Conservation (phyloP, 2,113 vertebrate genomes). For the Ciconia boyciana region DNA sequence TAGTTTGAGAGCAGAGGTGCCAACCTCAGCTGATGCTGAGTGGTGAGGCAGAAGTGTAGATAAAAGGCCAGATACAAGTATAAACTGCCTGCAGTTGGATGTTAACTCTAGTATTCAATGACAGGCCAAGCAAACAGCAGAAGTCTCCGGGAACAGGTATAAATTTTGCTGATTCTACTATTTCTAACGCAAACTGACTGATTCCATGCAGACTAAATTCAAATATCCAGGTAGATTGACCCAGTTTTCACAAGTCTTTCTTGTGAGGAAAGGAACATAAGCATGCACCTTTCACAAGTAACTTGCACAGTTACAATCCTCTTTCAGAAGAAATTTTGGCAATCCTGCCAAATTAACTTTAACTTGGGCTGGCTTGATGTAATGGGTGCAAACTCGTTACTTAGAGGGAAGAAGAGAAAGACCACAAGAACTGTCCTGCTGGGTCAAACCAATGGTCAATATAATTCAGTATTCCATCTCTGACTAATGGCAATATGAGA, state of each 20-base stretch:
- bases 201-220: neutral
- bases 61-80: neutral
- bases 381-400: neutral
- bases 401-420: neutral
- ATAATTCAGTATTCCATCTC: neutral
- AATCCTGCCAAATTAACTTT: neutral
- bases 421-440: neutral
- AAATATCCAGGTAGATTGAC: neutral
- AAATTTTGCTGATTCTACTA: neutral
- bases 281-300: neutral
- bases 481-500: neutral
- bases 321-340: neutral
- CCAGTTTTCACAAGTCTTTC: neutral
- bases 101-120: neutral
- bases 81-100: neutral
- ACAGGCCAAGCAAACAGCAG: neutral
- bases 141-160: neutral
- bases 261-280: neutral
- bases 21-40: neutral
- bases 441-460: neutral
- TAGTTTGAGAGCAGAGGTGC: neutral
- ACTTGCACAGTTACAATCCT: neutral
- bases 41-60: neutral
- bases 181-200: neutral
- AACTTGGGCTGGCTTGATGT: neutral